Base-by-base conservation (phyloP, 2,797 vertebrate species). In the Helostoma temminkii region DNA sequence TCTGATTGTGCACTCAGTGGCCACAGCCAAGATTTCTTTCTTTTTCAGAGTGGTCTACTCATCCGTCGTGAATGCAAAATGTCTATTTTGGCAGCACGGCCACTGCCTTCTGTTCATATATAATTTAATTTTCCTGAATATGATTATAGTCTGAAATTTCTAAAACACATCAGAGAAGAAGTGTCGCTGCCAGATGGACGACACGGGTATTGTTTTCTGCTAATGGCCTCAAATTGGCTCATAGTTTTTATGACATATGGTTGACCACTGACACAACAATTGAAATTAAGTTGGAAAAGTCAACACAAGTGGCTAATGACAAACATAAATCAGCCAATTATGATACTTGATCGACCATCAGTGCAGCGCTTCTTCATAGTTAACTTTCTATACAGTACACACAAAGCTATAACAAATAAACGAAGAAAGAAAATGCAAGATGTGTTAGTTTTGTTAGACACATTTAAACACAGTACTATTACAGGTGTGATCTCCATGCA, bases 121-220 rank as follows among this genome's bases (percentile, higher is more conserved):
- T 49, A 77, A 81, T 78, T 71, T 57, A 60, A 71, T 46, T 14
- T 61, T 77, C 49, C 58, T 67, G 53, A 66, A 49, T 54, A 63
- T 48, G 46, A 75, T 77, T 73, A 58, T 74, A 46, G 24, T 58
- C 56, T 66, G 59, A 72, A 22, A 64, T 71, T 65, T 77, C 37
- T 41, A 9, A 67, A 76, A 61, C 59, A 37, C 60, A 54, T 65
- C 50, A 28, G 47, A 49, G 32, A 74, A 21, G 55, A 43, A 49
- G 58, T 69, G 59, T 65, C 43, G 2, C 42, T 47, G 69, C 66
- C 83, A 80, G 76, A 85, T 80, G 71, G 82, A 75, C 43, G 14
- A 66, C 41, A 53, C 8, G 3, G 48, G 55, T 41, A 70, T 66
- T 72, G 55, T 75, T 76, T 66, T 41, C 50, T 34, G 22, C 26